Evolutionary conservation across 1,140 invertebrate genomes (phyloP), one percentile per base, ranked within the genome.

Genomic region (Mycetomoellerius zeteki): DNA sequence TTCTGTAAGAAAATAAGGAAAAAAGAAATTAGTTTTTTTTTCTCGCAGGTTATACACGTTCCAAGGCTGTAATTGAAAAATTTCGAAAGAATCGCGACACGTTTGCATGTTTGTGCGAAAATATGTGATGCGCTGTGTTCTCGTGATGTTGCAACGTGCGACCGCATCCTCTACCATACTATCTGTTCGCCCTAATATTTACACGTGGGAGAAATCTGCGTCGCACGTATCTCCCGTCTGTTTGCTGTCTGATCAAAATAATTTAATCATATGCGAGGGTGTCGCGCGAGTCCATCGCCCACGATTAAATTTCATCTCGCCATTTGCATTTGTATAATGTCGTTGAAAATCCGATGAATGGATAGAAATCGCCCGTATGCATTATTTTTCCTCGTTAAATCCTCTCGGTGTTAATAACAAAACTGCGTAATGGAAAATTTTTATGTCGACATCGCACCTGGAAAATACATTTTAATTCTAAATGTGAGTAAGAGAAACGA

Each of bases 231-330:
- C 27, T 72, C 33, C 37, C 27, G 27, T 60, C 37, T 84, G 69
- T 75, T 84, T 84, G 69, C 69, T 24, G 19, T 60, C 10, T 8
- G 54, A 84, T 73, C 54, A 58, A 82, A 73, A 84, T 84, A 56
- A 84, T 75, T 73, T 47, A 84, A 84, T 73, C 54, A 27, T n/a
- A n/a, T 33, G 30, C 52, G 80, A 7, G 14, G 54, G 47, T n/a
- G 54, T 56, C 16, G 12, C 52, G 6, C 21, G 58, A 30, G 0
- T n/a, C 14, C n/a, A 47, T 33, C 52, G 37, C 8, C 12, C 30
- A 52, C 67, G 37, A 75, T 84, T 73, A 84, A 84, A 84, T 84
- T 60, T 47, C 80, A 84, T 73, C 67, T 82, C 60, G 67, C 24
- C 54, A 73, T 73, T 84, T 73, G 54, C 24, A 60, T 73, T 7